Percentiles rank a stretch among this genome's conserved stretches.
These are phyloP conservation scores for Helicoverpa zea DNA, from an alignment of 1,140 invertebrate genomes.

Conservation along the genomic window DNA sequence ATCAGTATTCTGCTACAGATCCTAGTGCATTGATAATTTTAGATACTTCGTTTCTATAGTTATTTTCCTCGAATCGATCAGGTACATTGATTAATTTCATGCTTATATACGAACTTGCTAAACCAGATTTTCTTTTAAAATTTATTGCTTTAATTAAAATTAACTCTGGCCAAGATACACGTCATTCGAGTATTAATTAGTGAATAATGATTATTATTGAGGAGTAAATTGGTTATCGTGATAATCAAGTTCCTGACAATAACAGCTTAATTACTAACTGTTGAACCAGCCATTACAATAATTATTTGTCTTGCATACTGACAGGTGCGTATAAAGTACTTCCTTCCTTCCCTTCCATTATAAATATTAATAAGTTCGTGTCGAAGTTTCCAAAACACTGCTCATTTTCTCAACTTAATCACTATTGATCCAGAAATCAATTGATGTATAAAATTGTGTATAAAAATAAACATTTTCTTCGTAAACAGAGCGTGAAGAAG, in stretches of 20 bases:
- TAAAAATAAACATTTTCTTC: slow-evolving; percentile 34
- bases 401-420: slow-evolving; percentile 13
- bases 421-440: slow-evolving; percentile 19
- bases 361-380: slow-evolving; percentile 21
- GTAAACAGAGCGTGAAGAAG: slow-evolving; percentile 34
- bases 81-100: background rate
- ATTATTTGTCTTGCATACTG: slow-evolving; percentile 11
- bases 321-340: slow-evolving; percentile 17
- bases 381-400: background rate
- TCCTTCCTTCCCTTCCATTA: slow-evolving; percentile 1
- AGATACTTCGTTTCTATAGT: background rate
- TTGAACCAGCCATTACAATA: background rate
- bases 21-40: slow-evolving; percentile 14
- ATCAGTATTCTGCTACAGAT: background rate
- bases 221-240: background rate
- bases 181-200: background rate
- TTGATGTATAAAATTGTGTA: slow-evolving; percentile 29
- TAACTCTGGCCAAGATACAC: too few species aligned
- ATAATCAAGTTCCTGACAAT: background rate
- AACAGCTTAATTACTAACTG: slow-evolving; percentile 14
- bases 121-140: too few species aligned
- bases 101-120: too few species aligned
- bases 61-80: background rate
- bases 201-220: background rate
- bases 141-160: too few species aligned